Evolutionary conservation across 2,888 invertebrate species (phyloP), one percentile per base, ranked within the genome.

Genomic region (Parnassius mnemosyne): DNA sequence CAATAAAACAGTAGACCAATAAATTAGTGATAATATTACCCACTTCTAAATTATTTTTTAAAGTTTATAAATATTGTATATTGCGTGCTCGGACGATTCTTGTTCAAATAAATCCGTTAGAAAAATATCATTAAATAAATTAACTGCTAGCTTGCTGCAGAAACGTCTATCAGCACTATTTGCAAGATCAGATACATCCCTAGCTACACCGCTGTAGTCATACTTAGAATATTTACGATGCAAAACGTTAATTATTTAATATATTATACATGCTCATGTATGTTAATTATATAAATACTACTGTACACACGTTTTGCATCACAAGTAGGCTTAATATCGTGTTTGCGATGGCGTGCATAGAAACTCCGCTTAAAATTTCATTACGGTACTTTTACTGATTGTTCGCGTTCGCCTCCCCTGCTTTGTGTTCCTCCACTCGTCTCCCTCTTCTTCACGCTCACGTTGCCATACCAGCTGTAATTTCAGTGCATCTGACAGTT

Each of bases 301-400:
- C 9, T 58, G 12, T 13, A 52, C 55, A 51, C 43, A 56, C 3
- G 42, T 51, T 57, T 57, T 47, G 53, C n/a, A 12, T 57, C 13
- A 46, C 20, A 25, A 51, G 46, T 46, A 60, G 54, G 55, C 42
- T 9, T 59, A 59, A 63, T 63, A 57, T 56, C 34, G 44, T 52
- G 60, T 65, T 61, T 68, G 61, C 65, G 59, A 49, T 64, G 75
- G 76, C 75, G 75, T 77, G 78, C 76, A 79, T 55, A 47, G 61
- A 66, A 49, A 63, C 61, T 76, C 53, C 59, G 59, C 78, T 78
- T 75, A 76, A 79, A 77, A 78, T 80, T 78, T 78, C 80, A 83
- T 84, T 83, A 83, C 84, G 82, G 81, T 81, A 81, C 80, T 84
- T 84, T 84, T 76, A 72, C 76, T 71, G 73, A 76, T 71, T 73